phyloP scores from a whole-genome alignment of 1,140 invertebrate genomes.

The Platorchestia sp. region DNA sequence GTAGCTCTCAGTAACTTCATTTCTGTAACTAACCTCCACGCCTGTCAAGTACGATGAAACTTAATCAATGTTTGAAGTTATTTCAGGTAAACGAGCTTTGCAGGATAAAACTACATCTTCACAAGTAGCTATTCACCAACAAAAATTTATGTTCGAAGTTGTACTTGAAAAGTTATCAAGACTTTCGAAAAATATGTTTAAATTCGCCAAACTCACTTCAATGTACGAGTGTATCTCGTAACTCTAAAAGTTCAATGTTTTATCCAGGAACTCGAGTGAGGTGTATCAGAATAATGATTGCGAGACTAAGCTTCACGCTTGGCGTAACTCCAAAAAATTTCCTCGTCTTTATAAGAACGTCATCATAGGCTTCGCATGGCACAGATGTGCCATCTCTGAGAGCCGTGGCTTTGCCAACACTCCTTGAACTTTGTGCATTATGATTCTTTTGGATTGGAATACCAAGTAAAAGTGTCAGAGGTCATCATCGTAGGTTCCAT shows the following conservation, averaged over 20 bases:
- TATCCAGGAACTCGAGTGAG: not conserved
- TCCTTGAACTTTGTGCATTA: not conserved
- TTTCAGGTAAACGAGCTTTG: not conserved
- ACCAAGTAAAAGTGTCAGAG: not conserved
- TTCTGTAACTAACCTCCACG: not conserved
- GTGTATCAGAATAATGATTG: not conserved
- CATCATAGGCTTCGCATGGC: not conserved
- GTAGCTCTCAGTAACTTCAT: not conserved
- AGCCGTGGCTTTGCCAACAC: not conserved
- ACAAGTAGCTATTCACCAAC: too few species aligned
- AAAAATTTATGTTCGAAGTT: not conserved
- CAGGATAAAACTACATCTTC: not conserved
- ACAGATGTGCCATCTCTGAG: not conserved
- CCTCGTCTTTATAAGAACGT: not conserved
- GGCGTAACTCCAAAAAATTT: not conserved
- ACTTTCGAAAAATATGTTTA: not conserved
- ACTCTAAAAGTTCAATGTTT: not conserved
- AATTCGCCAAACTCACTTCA: not conserved
- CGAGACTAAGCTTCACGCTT: not conserved
- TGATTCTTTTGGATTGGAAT: not conserved
- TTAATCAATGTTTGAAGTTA: not conserved
- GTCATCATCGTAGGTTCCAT: not conserved
- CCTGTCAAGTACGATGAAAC: not conserved
- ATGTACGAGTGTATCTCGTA: not conserved
- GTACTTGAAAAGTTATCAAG: not conserved